Evolutionary conservation across 2,113 vertebrate genomes (phyloP).

Genomic region (Tyrannus savana): DNA sequence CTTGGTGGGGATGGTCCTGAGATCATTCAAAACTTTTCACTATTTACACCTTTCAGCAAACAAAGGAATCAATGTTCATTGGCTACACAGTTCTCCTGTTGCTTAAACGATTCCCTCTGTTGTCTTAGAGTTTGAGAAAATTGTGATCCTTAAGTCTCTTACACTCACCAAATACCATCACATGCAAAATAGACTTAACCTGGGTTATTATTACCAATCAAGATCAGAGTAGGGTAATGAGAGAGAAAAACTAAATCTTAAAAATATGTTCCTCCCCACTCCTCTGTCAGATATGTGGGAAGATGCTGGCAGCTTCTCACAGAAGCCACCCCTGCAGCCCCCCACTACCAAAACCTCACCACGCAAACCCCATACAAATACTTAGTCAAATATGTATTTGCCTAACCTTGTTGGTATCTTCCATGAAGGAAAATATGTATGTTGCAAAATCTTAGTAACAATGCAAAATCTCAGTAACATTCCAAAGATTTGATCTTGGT

Average conservation of each 20-base stretch:
- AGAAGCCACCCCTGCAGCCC: neutral
- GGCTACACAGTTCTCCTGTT: neutral
- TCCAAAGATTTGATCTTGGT: neutral
- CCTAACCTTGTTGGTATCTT: neutral
- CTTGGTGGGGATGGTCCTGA: neutral
- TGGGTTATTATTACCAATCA: neutral
- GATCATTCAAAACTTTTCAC: neutral
- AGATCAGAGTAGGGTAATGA: neutral
- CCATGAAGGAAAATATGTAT: neutral
- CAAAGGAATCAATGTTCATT: neutral
- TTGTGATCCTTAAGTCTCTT: neutral
- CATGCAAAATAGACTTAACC: neutral
- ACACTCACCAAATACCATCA: neutral
- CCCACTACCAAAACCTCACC: neutral
- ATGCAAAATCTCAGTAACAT: neutral
- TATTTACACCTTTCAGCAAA: neutral
- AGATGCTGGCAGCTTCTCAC: neutral
- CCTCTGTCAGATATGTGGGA: rapidly evolving
- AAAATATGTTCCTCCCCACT: neutral
- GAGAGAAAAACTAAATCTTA: neutral
- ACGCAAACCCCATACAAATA: rapidly evolving
- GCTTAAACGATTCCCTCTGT: neutral
- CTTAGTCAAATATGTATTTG: neutral
- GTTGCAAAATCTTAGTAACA: neutral
- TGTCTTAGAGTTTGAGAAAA: neutral